These are phyloP conservation scores for Brachionus plicatilis DNA, from an alignment of 1,140 invertebrate species.

Conservation along the genomic window DNA sequence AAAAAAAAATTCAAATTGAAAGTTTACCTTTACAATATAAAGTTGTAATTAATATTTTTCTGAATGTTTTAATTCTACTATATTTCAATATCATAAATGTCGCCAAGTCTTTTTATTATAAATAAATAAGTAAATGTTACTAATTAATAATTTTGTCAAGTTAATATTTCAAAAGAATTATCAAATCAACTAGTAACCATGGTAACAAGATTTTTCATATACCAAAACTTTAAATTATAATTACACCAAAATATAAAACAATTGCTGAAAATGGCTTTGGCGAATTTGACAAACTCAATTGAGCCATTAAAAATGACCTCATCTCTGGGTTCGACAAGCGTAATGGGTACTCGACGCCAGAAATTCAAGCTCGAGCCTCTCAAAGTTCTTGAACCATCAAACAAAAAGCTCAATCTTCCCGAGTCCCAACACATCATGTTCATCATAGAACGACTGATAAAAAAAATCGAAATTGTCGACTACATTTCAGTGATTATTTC, in stretches of 20 bases:
- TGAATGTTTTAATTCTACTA: too few species aligned
- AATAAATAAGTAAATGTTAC: too few species aligned
- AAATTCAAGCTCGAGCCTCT: constrained; percentile 36
- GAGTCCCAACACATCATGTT: constrained; percentile 33
- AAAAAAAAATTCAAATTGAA: too few species aligned
- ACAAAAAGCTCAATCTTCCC: constrained; percentile 28
- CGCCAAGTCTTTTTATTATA: too few species aligned
- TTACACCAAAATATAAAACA: not conserved
- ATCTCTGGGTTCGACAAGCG: not conserved
- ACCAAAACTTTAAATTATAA: not conserved
- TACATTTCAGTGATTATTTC: not conserved
- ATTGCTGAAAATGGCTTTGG: not conserved
- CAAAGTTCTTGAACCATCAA: constrained; percentile 25
- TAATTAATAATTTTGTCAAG: not conserved
- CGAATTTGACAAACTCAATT: not conserved
- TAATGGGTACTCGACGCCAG: not conserved
- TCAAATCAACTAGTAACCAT: not conserved
- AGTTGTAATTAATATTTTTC: too few species aligned
- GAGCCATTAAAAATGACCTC: not conserved
- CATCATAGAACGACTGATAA: not conserved
- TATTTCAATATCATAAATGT: too few species aligned
- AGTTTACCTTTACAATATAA: too few species aligned
- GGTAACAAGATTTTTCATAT: not conserved
- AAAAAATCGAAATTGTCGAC: constrained; percentile 20
- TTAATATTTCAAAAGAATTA: not conserved